Percentiles rank a stretch among this genome's conserved stretches.
phyloP scores from a whole-genome alignment of 1,140 invertebrate genomes.

The Thaumetopoea pityocampa region DNA sequence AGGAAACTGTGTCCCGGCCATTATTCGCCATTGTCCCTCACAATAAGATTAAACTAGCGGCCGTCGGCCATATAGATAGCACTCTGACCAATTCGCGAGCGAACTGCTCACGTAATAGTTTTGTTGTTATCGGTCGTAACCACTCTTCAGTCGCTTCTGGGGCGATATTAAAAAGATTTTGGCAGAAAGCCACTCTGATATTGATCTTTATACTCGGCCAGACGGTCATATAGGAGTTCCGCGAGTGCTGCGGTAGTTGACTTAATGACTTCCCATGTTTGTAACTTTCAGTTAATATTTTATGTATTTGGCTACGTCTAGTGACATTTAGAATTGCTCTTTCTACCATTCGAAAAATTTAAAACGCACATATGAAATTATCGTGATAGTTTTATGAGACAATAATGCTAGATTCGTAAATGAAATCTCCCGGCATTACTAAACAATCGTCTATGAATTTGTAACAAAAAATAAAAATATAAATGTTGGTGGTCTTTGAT shows the following conservation, averaged over 20 bases:
- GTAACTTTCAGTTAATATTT: conserved; percentile 57
- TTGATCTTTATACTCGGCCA: conserved; percentile 72
- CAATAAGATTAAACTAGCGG: conserved; percentile 63
- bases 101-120: conserved; percentile 63
- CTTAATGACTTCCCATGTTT: conserved; percentile 74
- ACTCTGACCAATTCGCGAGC: conserved; percentile 51
- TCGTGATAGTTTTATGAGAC: conserved; percentile 1
- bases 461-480: too few relatives aligned
- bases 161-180: conserved; percentile 75
- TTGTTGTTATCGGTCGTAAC: conserved; percentile 68
- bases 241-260: conserved; percentile 62
- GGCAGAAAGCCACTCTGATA: conserved; percentile 68
- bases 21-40: conserved; percentile 61
- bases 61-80: conserved; percentile 42
- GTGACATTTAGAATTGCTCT: conserved; percentile 38
- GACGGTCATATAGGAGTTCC: conserved; percentile 63
- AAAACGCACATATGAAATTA: conserved; percentile 1
- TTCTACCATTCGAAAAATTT: background rate
- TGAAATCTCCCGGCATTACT: too few relatives aligned
- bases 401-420: too few relatives aligned
- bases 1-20: conserved; percentile 41
- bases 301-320: conserved; percentile 49
- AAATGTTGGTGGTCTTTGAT: conserved; percentile 23
- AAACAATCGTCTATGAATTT: too few relatives aligned
- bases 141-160: conserved; percentile 62